A percentile compares a stretch with the other conserved stretches of the same genome.
Conservation (phyloP, 1,140 invertebrate genomes). For the Saxidomus purpurata region DNA sequence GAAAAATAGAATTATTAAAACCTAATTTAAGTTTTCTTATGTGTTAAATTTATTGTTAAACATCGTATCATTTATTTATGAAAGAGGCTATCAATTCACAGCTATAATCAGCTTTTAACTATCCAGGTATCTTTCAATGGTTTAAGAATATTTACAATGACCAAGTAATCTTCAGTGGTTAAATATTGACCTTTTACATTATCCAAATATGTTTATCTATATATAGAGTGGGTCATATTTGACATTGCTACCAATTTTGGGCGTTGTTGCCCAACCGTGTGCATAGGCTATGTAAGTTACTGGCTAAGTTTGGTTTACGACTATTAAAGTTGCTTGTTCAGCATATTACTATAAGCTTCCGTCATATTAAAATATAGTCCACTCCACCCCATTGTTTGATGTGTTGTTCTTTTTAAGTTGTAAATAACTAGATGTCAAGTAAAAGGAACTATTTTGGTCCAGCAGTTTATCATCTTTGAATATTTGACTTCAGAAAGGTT, state of each 20-base stretch:
- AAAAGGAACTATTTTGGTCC: no score
- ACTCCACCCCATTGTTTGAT: no score
- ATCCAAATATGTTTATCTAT: slow-evolving; percentile 22
- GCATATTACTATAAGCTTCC: no score
- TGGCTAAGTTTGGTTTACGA: no score
- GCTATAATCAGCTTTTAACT: slow-evolving; percentile 15
- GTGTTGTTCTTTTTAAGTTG: no score
- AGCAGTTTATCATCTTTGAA: no score
- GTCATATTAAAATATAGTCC: no score
- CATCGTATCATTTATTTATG: slow-evolving; percentile 43
- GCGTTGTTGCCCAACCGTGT: not conserved
- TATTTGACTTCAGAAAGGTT: no score
- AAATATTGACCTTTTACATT: slow-evolving; percentile 59
- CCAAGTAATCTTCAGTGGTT: slow-evolving; percentile 30
- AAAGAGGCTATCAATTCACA: slow-evolving; percentile 50
- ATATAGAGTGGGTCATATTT: not conserved
- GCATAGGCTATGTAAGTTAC: not conserved
- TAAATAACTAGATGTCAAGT: no score
- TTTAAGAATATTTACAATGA: slow-evolving; percentile 44
- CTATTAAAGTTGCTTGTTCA: no score
- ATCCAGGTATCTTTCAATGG: not conserved
- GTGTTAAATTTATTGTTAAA: slow-evolving; percentile 36
- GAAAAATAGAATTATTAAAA: no score
- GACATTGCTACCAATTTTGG: not conserved
- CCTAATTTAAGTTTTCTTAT: not conserved